phyloP scores from a whole-genome alignment of 2,888 invertebrate genomes.

The Metopia argyrocephala region DNA sequence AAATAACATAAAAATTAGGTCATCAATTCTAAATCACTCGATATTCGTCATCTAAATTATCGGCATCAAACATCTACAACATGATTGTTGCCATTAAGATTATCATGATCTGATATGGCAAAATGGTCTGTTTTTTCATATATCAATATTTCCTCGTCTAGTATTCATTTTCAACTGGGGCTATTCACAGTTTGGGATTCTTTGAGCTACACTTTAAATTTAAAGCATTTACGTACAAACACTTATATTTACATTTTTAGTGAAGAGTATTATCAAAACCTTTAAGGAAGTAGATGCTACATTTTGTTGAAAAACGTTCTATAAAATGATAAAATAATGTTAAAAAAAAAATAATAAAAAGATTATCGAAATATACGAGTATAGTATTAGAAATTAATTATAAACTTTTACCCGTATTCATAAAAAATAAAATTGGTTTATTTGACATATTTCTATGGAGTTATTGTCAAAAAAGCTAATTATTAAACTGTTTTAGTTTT shows the following conservation, averaged over 20 bases:
- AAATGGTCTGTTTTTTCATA: neutral
- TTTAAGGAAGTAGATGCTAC: too few relatives aligned
- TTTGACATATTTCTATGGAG: too few relatives aligned
- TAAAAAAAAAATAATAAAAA: too few relatives aligned
- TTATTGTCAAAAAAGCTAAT: too few relatives aligned
- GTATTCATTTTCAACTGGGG: neutral
- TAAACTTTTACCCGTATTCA: too few relatives aligned
- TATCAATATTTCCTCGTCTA: neutral
- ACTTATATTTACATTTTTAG: neutral
- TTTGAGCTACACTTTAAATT: neutral
- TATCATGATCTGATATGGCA: neutral
- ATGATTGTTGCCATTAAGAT: neutral
- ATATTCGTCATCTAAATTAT: neutral
- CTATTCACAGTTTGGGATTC: neutral
- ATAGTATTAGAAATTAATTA: too few relatives aligned
- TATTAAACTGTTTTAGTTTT: too few relatives aligned
- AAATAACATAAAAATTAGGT: slow-evolving; percentile 41
- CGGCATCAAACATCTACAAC: slow-evolving; percentile 18
- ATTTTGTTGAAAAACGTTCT: too few relatives aligned
- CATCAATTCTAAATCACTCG: slow-evolving; percentile 32
- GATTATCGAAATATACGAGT: too few relatives aligned
- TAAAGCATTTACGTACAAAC: neutral
- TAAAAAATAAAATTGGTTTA: too few relatives aligned
- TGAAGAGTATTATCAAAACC: too few relatives aligned
- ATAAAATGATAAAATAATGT: too few relatives aligned